A percentile compares a stretch with the other conserved stretches of the same genome.
phyloP scores from a whole-genome alignment of 1,140 invertebrate genomes.

The Thaumatotibia leucotreta region DNA sequence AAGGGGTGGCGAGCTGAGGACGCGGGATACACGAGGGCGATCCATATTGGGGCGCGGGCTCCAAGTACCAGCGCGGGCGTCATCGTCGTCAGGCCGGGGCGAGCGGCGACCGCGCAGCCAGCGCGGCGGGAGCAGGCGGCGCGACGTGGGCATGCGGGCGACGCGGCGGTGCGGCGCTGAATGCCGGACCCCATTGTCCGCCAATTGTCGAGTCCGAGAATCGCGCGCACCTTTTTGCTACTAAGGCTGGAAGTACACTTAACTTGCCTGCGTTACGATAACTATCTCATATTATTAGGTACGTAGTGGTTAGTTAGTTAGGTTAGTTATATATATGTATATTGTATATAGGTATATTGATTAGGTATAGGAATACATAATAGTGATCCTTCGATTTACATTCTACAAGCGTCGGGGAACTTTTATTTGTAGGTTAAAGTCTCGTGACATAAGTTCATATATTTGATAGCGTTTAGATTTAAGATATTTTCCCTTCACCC shows the following conservation, averaged over 20 bases:
- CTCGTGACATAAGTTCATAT: too few relatives aligned
- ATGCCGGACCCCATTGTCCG: conserved; percentile 47
- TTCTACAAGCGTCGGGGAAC: too few relatives aligned
- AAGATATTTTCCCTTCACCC: too few relatives aligned
- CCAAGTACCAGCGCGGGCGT: conserved; percentile 30
- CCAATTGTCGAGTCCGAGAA: conserved; percentile 55
- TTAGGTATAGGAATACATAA: too few relatives aligned
- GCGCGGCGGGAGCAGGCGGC: conserved; percentile 52
- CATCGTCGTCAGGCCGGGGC: conserved; percentile 42
- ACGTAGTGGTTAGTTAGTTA: too few relatives aligned
- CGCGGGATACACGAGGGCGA: conserved; percentile 45
- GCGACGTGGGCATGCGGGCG: conserved; percentile 64
- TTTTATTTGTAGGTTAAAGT: too few relatives aligned
- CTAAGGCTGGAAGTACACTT: conserved; percentile 37
- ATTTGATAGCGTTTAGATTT: too few relatives aligned
- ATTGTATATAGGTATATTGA: too few relatives aligned
- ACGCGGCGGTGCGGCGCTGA: conserved; percentile 45
- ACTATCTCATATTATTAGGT: too few relatives aligned
- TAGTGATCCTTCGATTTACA: too few relatives aligned
- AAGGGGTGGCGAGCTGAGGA: conserved; percentile 49
- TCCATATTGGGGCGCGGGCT: conserved; percentile 42
- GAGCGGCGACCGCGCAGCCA: conserved; percentile 55
- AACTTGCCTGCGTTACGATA: background rate
- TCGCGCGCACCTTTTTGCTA: conserved; percentile 51
- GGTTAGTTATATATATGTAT: too few relatives aligned